phyloP scores from a whole-genome alignment of 2,797 vertebrate species.

The Rhadinocentrus ornatus region DNA sequence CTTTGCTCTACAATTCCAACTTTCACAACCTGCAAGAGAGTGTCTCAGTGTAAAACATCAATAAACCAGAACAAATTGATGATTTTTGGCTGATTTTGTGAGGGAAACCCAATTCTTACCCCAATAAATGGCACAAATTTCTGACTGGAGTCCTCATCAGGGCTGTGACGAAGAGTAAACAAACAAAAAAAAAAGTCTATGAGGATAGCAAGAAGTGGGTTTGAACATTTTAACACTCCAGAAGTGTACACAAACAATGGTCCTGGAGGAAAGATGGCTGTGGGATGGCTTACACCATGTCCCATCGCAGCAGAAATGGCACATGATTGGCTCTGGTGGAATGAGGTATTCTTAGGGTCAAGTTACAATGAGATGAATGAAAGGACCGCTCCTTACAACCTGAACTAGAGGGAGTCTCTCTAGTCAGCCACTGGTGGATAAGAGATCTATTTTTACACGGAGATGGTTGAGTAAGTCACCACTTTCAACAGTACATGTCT shows the following conservation, averaged over 20 bases:
- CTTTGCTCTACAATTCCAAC: conserved; percentile 88
- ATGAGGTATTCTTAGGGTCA: conserved; percentile 62
- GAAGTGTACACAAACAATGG: conserved; percentile 69
- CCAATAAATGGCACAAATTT: conserved; percentile 94
- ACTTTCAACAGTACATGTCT: not conserved
- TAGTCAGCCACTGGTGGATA: conserved; percentile 11
- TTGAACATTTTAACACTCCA: conserved; percentile 51
- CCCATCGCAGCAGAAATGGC: conserved; percentile 60
- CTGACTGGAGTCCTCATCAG: conserved; percentile 93
- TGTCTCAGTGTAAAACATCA: conserved; percentile 1
- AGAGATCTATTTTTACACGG: conserved; percentile 8
- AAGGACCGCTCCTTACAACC: conserved; percentile 81
- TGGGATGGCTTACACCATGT: conserved; percentile 53
- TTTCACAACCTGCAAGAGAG: conserved; percentile 82
- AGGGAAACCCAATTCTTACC: conserved; percentile 75
- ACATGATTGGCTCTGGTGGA: conserved; percentile 56
- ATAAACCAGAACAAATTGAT: not conserved
- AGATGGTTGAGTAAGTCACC: not conserved
- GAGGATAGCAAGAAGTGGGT: conserved; percentile 11
- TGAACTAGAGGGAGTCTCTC: conserved; percentile 23
- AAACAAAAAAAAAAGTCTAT: conserved; percentile 31
- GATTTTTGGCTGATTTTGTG: not conserved
- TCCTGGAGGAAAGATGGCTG: conserved; percentile 61
- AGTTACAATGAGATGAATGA: conserved; percentile 77
- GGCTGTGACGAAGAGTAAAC: conserved; percentile 75